phyloP scores from a whole-genome alignment of 2,797 vertebrate species.

The Gallinago stenura region DNA sequence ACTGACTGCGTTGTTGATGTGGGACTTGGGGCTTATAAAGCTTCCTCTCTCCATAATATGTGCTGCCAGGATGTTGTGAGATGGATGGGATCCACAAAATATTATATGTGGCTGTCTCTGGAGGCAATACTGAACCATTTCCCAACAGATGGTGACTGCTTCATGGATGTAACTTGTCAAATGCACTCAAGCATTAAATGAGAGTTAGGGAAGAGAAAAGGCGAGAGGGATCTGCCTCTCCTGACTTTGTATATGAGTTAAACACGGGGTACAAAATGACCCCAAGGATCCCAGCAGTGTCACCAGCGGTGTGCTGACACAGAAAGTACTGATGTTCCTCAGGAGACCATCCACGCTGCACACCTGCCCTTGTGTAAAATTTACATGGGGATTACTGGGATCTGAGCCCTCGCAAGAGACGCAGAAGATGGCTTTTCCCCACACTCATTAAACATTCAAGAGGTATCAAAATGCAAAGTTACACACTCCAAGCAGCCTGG shows the following conservation, averaged over 20 bases:
- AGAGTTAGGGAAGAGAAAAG: background rate
- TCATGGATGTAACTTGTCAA: background rate
- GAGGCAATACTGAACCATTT: background rate
- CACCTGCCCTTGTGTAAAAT: background rate
- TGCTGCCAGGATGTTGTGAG: background rate
- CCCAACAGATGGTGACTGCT: background rate
- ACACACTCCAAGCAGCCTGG: background rate
- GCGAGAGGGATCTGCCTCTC: background rate
- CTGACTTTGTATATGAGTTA: background rate
- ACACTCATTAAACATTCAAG: background rate
- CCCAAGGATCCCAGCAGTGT: background rate
- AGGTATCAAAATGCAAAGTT: background rate
- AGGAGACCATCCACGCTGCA: background rate
- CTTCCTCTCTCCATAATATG: background rate
- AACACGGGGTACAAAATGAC: background rate
- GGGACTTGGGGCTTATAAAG: background rate
- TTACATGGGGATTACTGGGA: background rate
- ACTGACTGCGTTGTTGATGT: background rate
- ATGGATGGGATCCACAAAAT: background rate
- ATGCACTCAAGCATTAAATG: background rate
- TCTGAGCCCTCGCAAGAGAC: background rate
- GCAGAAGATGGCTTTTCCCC: background rate
- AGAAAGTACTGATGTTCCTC: background rate
- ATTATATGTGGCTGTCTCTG: background rate
- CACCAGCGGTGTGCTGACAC: background rate